Evolutionary conservation across 2,113 vertebrate species (phyloP), one percentile per base, ranked within the genome.

Genomic region (Falco punctatus): DNA sequence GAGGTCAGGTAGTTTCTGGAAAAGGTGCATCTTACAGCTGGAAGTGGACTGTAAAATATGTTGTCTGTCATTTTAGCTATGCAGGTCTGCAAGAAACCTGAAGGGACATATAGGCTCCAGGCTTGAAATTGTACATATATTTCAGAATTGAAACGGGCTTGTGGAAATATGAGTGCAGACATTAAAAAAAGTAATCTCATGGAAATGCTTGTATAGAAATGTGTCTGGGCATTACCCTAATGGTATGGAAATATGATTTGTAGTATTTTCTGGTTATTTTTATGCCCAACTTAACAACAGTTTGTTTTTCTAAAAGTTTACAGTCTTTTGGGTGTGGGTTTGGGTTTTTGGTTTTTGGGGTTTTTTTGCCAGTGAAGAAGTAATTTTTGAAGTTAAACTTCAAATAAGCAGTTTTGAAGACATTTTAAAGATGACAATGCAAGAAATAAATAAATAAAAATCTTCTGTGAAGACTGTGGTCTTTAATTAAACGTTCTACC

Each of bases 241-340:
- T 49, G 33, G 9, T 13, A 38, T 15, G 11, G 11, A 65, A 77
- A 80, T 70, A 23, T 4, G 42, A 28, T 71, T 40, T 70, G 21
- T 15, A 3, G 3, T 54, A 30, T 78, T 69, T 83, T 74, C 5
- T 87, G 13, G 14, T 26, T 72, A 23, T 28, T 89, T 86, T 95
- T 71, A 32, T 35, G 10, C 12, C 71, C 23, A 19, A 9, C 3
- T 85, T 35, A 59, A 33, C 19, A 81, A 28, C 3, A 74, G 15
- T 58, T 67, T 40, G 0, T 15, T 92, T 90, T 77, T 42, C 27
- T 42, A 8, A 9, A 84, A 48, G 11, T 57, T 88, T n/a, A 10
- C 12, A 23, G 7, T 74, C 6, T 42, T 92, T 32, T 42, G 28
- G n/a, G 1, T 13, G 0, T 40, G 42, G 6, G 4, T 5, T 6